These are phyloP conservation scores for Syrmaticus mikado DNA, from an alignment of 2,113 vertebrate species.

Conservation along the genomic window DNA sequence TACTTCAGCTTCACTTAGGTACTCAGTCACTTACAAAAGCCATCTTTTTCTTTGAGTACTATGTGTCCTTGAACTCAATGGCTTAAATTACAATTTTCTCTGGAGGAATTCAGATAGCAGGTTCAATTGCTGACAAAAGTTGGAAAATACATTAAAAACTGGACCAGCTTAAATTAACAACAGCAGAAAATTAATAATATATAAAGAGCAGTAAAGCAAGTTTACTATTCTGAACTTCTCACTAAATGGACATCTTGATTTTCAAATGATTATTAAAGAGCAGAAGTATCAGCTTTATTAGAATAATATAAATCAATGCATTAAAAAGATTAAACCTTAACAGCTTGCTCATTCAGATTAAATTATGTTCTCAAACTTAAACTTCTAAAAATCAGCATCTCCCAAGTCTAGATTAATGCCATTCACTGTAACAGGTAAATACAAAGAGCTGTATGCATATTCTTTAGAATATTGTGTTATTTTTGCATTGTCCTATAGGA, in stretches of 20 bases:
- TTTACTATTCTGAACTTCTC: neutral
- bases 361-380: constrained; percentile 44
- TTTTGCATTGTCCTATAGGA: fast-evolving
- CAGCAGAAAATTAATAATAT: neutral
- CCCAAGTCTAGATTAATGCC: neutral
- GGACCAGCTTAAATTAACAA: neutral
- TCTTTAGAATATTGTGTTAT: neutral
- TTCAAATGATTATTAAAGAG: constrained; percentile 38
- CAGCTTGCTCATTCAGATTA: constrained; percentile 35
- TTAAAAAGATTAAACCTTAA: constrained; percentile 42
- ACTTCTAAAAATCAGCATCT: constrained; percentile 29
- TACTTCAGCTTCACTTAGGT: neutral
- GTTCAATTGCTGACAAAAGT: neutral
- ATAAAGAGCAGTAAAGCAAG: neutral
- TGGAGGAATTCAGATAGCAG: neutral
- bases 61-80: neutral
- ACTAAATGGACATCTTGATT: constrained; percentile 34
- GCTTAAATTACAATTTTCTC: constrained; percentile 17
- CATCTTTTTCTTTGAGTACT: neutral
- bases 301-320: constrained; percentile 52
- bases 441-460: neutral
- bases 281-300: constrained; percentile 37
- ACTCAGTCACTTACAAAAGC: constrained; percentile 17
- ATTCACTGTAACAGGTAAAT: neutral
- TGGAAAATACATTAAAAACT: neutral